Conservation (phyloP, 1,140 invertebrate genomes). For the silkworm (Bombyx mori) region DNA sequence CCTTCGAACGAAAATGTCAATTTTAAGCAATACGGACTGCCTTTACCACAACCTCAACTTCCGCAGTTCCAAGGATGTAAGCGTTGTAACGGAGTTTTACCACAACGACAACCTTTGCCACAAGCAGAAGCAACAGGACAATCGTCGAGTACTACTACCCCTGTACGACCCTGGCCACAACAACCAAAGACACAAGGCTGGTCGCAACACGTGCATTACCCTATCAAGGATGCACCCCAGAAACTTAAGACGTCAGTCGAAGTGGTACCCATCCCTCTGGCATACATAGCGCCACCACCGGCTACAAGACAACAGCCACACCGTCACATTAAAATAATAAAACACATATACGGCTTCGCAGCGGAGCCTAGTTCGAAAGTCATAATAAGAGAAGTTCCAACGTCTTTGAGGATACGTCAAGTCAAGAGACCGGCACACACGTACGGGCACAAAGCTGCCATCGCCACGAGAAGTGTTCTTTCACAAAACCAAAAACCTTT, state of each 20-base stretch:
- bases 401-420: conserved; percentile 16
- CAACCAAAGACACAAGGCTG: conserved; percentile 5
- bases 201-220: conserved; percentile 5
- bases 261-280: conserved; percentile 49
- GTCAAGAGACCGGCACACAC: conserved; percentile 24
- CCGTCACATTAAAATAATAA: conserved; percentile 30
- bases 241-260: conserved; percentile 58
- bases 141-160: neutral
- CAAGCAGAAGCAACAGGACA: neutral
- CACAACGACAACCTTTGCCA: conserved; percentile 2
- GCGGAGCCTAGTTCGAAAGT: conserved; percentile 38
- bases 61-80: neutral
- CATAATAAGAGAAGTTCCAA: conserved; percentile 39
- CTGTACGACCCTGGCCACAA: neutral
- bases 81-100: neutral
- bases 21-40: conserved; percentile 24
- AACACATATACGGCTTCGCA: conserved; percentile 43
- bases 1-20: conserved; percentile 50
- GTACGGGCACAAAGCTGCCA: conserved; percentile 24
- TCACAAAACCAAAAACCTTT: conserved; percentile 25
- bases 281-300: conserved; percentile 55
- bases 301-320: conserved; percentile 25
- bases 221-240: conserved; percentile 20
- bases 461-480: conserved; percentile 7
- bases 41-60: conserved; percentile 5